These are phyloP conservation scores for Cheumatopsyche charites DNA, from an alignment of 1,140 invertebrate species.

Conservation along the genomic window DNA sequence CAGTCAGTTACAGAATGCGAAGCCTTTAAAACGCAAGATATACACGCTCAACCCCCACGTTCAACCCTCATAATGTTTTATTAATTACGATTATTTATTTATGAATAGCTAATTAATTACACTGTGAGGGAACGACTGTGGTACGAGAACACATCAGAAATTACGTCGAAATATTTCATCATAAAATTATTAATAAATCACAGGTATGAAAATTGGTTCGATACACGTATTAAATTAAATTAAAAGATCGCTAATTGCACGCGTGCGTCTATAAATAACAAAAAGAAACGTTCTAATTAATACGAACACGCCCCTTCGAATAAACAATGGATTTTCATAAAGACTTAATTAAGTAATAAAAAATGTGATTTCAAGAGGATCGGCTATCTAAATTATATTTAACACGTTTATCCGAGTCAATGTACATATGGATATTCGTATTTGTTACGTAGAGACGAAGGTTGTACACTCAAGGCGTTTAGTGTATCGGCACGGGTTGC, in stretches of 20 bases:
- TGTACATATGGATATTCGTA: too few species aligned
- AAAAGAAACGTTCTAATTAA: background rate
- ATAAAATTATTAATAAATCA: conserved; percentile 18
- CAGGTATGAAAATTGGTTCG: background rate
- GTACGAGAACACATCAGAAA: conserved; percentile 1
- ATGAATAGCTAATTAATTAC: conserved; percentile 40
- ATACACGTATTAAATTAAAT: conserved; percentile 15
- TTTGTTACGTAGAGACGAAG: too few species aligned
- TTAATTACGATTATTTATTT: conserved; percentile 38
- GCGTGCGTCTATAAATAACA: background rate
- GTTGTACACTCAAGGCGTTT: background rate
- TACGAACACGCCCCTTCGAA: background rate
- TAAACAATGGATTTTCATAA: background rate
- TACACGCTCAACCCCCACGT: background rate
- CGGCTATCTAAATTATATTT: too few species aligned
- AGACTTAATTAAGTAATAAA: background rate
- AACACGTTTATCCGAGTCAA: too few species aligned
- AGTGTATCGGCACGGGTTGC: conserved; percentile 13
- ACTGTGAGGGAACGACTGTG: conserved; percentile 17
- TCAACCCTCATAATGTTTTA: conserved; percentile 31
- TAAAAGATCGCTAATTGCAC: background rate
- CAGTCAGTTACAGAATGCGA: conserved; percentile 30
- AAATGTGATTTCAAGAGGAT: too few species aligned
- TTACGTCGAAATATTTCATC: background rate
- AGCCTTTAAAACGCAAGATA: conserved; percentile 23